Conservation (phyloP, 2,888 invertebrate genomes). For the Lasioglossum zephyrum region DNA sequence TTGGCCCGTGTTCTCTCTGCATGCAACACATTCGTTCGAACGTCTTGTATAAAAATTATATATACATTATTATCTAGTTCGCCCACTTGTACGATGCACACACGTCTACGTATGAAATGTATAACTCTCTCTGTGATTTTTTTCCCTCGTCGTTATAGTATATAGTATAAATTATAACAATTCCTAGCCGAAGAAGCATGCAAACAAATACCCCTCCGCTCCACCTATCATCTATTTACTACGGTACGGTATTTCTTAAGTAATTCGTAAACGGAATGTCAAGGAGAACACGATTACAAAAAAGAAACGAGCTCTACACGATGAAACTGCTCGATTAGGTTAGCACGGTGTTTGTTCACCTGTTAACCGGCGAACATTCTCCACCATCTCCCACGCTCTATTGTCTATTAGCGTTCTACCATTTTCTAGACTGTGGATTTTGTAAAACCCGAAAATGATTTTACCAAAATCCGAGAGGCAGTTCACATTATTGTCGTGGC, state of each 20-base stretch:
- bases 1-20: conserved; percentile 9
- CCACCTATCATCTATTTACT: conserved; percentile 10
- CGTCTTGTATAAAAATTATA: conserved; percentile 68
- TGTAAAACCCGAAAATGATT: neutral
- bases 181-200: conserved; percentile 48
- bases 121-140: conserved; percentile 27
- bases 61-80: conserved; percentile 69
- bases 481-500: neutral
- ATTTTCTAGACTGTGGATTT: neutral
- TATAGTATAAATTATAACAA: conserved; percentile 50
- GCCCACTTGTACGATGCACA: conserved; percentile 59
- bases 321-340: neutral
- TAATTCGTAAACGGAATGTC: conserved; percentile 12
- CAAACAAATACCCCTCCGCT: conserved; percentile 58
- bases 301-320: neutral
- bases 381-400: neutral
- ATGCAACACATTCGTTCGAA: conserved; percentile 38
- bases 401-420: neutral
- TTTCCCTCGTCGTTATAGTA: conserved; percentile 8
- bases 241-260: conserved; percentile 28
- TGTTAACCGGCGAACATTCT: neutral
- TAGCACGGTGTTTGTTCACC: neutral
- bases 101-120: conserved; percentile 53
- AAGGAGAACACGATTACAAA: neutral
- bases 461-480: neutral